Percentiles rank a stretch among this genome's conserved stretches.
Evolutionary conservation across 2,113 vertebrate species (phyloP).

Genomic region (Tenrec ecaudatus): DNA sequence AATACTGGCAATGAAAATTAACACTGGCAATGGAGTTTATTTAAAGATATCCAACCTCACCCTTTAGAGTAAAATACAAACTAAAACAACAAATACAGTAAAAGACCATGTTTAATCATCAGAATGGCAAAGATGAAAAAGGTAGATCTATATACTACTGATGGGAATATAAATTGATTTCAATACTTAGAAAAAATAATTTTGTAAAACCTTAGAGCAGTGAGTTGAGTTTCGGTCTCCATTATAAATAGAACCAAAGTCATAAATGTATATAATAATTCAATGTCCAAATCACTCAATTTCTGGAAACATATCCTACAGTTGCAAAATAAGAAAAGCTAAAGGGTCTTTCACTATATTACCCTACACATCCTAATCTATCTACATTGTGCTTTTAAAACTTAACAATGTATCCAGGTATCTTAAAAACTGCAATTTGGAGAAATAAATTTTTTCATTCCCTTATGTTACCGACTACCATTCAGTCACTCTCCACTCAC

Average conservation of each 20-base stretch:
- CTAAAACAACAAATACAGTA: slow-evolving; percentile 18
- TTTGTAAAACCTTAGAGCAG: background rate
- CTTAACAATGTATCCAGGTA: background rate
- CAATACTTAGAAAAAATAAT: background rate
- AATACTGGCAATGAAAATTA: slow-evolving; percentile 36
- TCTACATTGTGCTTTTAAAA: background rate
- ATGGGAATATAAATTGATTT: background rate
- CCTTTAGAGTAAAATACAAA: background rate
- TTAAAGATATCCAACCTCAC: background rate
- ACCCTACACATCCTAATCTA: background rate
- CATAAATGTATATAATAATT: slow-evolving; percentile 13
- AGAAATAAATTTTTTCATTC: background rate
- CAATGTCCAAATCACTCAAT: background rate
- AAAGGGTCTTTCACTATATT: slow-evolving; percentile 5
- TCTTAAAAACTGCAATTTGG: slow-evolving; percentile 34
- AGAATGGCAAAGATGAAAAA: background rate
- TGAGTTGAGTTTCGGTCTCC: background rate
- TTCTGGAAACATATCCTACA: slow-evolving; percentile 20
- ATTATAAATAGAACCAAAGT: slow-evolving; percentile 15
- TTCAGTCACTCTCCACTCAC: too few relatives aligned
- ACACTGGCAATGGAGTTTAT: background rate
- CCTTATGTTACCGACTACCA: too few relatives aligned
- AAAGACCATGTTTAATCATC: background rate
- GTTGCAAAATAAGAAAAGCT: slow-evolving; percentile 31
- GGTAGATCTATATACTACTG: background rate